phyloP scores from a whole-genome alignment of 2,888 invertebrate species.

The Drosophila prolongata region DNA sequence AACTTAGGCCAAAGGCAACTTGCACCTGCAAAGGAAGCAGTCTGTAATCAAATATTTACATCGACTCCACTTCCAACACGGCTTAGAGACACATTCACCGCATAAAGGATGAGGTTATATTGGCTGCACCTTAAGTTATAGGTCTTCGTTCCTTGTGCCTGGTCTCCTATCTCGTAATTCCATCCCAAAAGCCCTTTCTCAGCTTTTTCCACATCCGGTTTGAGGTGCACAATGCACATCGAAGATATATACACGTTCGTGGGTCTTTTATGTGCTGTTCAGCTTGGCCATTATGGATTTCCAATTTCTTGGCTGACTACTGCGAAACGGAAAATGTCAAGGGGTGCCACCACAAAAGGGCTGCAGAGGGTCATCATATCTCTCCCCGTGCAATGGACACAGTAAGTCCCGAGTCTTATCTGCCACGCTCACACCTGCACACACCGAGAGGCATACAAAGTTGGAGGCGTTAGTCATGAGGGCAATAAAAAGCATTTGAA shows the following conservation, averaged over 20 bases:
- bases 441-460: slow-evolving; percentile 22
- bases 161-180: background rate
- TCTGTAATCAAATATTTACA: slow-evolving; percentile 22
- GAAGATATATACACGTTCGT: slow-evolving; percentile 18
- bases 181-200: too few relatives aligned
- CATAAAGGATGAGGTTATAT: background rate
- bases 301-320: slow-evolving; percentile 71
- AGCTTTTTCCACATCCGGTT: background rate
- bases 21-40: too few relatives aligned
- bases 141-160: background rate
- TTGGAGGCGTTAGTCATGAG: slow-evolving; percentile 47
- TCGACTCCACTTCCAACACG: background rate
- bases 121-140: background rate
- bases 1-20: too few relatives aligned
- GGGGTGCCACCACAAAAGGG: slow-evolving; percentile 16
- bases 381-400: slow-evolving; percentile 15
- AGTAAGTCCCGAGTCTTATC: slow-evolving; percentile 48
- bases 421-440: slow-evolving; percentile 36
- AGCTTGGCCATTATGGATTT: slow-evolving; percentile 65
- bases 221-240: slow-evolving; percentile 8
- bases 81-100: slow-evolving; percentile 2
- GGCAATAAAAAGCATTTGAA: slow-evolving; percentile 71
- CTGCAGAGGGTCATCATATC: slow-evolving; percentile 1
- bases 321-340: slow-evolving; percentile 43
- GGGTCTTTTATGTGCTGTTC: slow-evolving; percentile 29